Percentiles rank a stretch among this genome's conserved stretches.
phyloP scores from a whole-genome alignment of 2,113 vertebrate genomes.

The Oplegnathus fasciatus region DNA sequence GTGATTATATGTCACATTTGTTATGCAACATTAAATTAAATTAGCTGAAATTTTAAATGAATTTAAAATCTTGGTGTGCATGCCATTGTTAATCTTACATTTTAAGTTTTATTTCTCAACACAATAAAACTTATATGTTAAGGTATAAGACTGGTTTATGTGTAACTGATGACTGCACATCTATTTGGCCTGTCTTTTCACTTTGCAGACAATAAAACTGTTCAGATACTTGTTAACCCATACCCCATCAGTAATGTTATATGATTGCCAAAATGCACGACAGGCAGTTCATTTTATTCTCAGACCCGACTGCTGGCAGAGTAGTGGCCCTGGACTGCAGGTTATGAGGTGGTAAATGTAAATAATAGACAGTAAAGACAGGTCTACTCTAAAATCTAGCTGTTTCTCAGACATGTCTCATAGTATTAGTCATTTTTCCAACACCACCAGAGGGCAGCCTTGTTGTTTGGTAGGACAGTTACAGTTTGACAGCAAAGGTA shows the following conservation, averaged over 20 bases:
- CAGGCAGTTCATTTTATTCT: slow-evolving; percentile 18
- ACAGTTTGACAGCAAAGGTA: background rate
- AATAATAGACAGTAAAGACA: background rate
- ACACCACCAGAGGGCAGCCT: slow-evolving; percentile 77
- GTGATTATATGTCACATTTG: background rate
- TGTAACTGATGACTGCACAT: background rate
- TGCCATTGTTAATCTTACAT: background rate
- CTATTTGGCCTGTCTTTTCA: background rate
- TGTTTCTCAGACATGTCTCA: background rate
- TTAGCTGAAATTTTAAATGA: background rate
- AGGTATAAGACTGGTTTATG: background rate
- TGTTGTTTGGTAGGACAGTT: slow-evolving; percentile 48
- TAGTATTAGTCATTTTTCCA: too few species aligned
- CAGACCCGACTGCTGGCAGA: background rate
- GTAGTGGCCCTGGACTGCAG: background rate
- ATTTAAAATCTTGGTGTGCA: background rate
- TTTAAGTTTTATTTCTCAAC: background rate
- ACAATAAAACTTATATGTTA: background rate
- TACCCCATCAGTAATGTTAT: slow-evolving; percentile 1
- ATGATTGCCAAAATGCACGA: background rate
- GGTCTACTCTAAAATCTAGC: background rate
- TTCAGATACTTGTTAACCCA: background rate
- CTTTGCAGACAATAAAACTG: background rate
- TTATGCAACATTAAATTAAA: background rate
- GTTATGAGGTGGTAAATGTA: background rate